A percentile compares a stretch with the other conserved stretches of the same genome.
Evolutionary conservation across 2,888 invertebrate genomes (phyloP).

Genomic region (Volucella inflata): DNA sequence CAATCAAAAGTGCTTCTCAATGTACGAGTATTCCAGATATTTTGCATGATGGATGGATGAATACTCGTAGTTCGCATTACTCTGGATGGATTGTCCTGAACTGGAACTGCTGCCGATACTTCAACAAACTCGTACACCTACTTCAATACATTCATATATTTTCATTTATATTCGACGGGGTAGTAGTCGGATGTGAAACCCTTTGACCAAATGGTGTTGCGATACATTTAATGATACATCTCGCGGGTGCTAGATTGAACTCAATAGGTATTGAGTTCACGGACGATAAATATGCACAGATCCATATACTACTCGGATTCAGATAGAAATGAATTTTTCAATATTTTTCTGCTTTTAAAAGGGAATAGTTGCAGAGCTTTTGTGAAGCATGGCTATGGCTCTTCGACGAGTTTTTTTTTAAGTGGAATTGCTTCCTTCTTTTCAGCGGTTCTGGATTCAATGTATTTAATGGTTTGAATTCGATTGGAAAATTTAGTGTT

Average conservation of each 20-base stretch:
- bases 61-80: constrained; percentile 65
- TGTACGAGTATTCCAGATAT: constrained; percentile 74
- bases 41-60: constrained; percentile 68
- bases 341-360: constrained; percentile 45
- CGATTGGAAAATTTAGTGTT: constrained; percentile 5
- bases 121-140: too few species aligned
- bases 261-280: constrained; percentile 53
- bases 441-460: not conserved
- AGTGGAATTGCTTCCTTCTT: not conserved
- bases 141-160: too few species aligned
- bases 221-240: constrained; percentile 32
- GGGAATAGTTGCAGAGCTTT: constrained; percentile 13
- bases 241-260: constrained; percentile 18
- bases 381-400: not conserved
- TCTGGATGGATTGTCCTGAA: constrained; percentile 21
- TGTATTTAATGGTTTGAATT: constrained; percentile 39
- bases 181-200: constrained; percentile 33
- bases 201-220: constrained; percentile 18
- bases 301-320: not conserved
- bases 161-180: not conserved
- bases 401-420: not conserved
- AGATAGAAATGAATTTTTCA: constrained; percentile 1
- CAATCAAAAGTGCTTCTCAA: constrained; percentile 72
- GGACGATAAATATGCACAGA: constrained; percentile 50
- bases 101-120: not conserved